Evolutionary conservation across 1,140 invertebrate species (phyloP), one percentile per base, ranked within the genome.

Genomic region (Steinernema feltiae): DNA sequence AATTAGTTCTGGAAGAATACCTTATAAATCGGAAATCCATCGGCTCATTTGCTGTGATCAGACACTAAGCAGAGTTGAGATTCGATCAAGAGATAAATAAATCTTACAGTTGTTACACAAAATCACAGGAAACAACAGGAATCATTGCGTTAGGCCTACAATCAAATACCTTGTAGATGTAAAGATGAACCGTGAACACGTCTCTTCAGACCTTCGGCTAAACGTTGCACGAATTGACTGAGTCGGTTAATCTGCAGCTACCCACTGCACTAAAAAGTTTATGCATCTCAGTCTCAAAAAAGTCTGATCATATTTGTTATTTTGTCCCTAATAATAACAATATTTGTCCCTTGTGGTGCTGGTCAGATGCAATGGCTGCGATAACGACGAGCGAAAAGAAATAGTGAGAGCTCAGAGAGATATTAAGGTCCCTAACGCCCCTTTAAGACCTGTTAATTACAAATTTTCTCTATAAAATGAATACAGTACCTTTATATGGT

Each of bases 141-240:
- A 63, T 63, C 53, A 63, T 63, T 63, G 2, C 24, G 12, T 63
- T 12, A 63, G 15, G 35, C 24, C 24, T 27, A 63, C 24, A 63
- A n/a, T 15, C 53, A 63, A 63, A 63, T 63, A 63, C 53, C 53
- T 63, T 63, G 53, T 27, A n/a, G 53, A 3, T 17, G 53, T 27
- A 12, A 63, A 27, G 53, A 63, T n/a, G 53, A 63, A 17, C 24
- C 2, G 7, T 7, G 7, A 3, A 21, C 12, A 27, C 53, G 24
- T 63, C 53, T 17, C 12, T 63, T 63, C 53, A 63, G 24, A 63
- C 53, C 53, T 63, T 63, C 53, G 53, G 53, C 53, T 63, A 63
- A 63, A 7, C 53, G 35, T 18, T 41, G 35, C 35, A 41, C 7
- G 35, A 63, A 63, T 63, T 12, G n/a, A n/a, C n/a, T n/a, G 3